phyloP scores from a whole-genome alignment of 2,113 vertebrate species.

The Pollachius pollachius region DNA sequence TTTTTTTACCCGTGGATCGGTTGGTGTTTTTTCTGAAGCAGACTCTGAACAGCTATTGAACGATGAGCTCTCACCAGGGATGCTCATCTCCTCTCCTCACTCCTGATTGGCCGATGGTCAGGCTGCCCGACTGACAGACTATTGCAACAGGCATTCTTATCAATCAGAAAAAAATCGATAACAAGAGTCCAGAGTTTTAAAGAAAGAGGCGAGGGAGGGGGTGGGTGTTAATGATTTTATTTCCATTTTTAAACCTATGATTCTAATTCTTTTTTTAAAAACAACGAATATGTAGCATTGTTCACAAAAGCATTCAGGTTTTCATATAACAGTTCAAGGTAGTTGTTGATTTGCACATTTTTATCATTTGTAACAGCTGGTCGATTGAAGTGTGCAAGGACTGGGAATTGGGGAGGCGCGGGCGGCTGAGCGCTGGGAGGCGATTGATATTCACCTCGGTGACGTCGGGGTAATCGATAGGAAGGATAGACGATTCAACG shows the following conservation, averaged over 20 bases:
- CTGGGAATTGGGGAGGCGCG: conserved; percentile 41
- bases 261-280: conserved; percentile 74
- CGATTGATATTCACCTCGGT: conserved; percentile 67
- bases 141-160: conserved; percentile 72
- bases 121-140: conserved; percentile 52
- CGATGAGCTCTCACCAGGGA: conserved; percentile 50
- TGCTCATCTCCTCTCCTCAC: conserved; percentile 29
- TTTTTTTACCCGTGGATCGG: conserved; percentile 8
- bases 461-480: conserved; percentile 64
- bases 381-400: conserved; percentile 50
- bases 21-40: conserved; percentile 37
- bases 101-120: conserved; percentile 39
- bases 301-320: conserved; percentile 86
- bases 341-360: conserved; percentile 77
- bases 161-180: conserved; percentile 52
- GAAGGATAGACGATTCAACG: conserved; percentile 61
- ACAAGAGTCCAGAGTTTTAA: conserved; percentile 63
- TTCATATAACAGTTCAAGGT: conserved; percentile 72
- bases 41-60: conserved; percentile 68
- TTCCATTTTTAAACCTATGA: conserved; percentile 68
- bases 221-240: conserved; percentile 62
- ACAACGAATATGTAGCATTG: conserved; percentile 88
- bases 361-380: conserved; percentile 69
- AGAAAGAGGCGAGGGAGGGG: conserved; percentile 21
- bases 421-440: conserved; percentile 36